These are phyloP conservation scores for Petromus typicus DNA, from an alignment of 2,113 vertebrate species.

Conservation along the genomic window DNA sequence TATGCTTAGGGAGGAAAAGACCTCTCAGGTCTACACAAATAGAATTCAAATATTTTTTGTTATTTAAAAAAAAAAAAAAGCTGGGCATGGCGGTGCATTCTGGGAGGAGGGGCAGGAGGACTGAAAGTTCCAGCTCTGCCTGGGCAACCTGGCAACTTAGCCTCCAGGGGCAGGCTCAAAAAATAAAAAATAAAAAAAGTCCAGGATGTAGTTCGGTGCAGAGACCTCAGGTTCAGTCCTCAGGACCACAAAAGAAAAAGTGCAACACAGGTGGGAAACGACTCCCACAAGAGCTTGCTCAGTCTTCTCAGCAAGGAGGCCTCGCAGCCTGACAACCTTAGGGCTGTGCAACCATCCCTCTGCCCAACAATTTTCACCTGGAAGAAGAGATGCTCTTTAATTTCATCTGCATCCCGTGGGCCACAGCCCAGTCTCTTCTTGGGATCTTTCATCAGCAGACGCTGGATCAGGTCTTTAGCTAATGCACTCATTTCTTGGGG, in stretches of 20 bases:
- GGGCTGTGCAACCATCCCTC: neutral
- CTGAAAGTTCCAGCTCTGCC: neutral
- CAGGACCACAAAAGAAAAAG: neutral
- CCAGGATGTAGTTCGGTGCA: neutral
- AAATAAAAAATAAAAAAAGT: neutral
- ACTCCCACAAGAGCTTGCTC: neutral
- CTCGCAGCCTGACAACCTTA: neutral
- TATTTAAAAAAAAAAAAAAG: neutral
- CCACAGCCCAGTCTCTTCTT: constrained; percentile 96
- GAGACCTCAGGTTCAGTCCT: neutral
- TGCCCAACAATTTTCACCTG: constrained; percentile 88
- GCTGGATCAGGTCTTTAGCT: constrained; percentile 96
- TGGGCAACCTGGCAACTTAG: neutral
- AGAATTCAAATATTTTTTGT: neutral
- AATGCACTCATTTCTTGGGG: constrained; percentile 94
- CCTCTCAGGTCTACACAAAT: neutral
- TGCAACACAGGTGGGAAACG: neutral
- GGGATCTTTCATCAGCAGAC: constrained; percentile 95
- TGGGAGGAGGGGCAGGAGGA: neutral
- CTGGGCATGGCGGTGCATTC: neutral
- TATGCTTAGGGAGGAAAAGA: neutral
- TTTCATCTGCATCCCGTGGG: constrained; percentile 91
- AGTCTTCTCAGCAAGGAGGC: neutral
- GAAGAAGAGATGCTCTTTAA: constrained; percentile 97
- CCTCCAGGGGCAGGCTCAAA: neutral